phyloP scores from a whole-genome alignment of 2,888 invertebrate species.

The Cheilosia pagana region DNA sequence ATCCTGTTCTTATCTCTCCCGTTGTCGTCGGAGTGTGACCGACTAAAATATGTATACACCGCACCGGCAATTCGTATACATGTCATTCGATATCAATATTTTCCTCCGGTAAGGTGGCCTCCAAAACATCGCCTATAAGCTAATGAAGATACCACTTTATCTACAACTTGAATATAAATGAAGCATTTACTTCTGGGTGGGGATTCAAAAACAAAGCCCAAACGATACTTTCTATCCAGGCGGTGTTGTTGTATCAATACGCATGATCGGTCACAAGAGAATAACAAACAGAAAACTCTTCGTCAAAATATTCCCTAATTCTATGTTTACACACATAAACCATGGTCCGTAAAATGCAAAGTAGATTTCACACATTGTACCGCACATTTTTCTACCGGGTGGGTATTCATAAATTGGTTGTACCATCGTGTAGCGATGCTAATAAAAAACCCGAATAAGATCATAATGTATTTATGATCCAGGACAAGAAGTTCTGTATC shows the following conservation, averaged over 20 bases:
- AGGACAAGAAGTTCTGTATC: constrained; percentile 7
- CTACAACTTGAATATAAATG: constrained; percentile 40
- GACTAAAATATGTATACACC: background rate
- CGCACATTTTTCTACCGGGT: background rate
- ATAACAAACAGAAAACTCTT: constrained; percentile 9
- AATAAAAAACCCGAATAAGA: constrained; percentile 56
- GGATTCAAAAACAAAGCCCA: background rate
- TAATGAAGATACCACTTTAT: constrained; percentile 46
- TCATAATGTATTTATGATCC: constrained; percentile 64
- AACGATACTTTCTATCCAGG: constrained; percentile 2
- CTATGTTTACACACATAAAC: constrained; percentile 50
- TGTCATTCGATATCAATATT: constrained; percentile 31
- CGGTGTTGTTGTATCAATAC: background rate
- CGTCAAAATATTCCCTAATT: constrained; percentile 30
- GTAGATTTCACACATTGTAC: constrained; percentile 46
- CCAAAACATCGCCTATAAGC: background rate
- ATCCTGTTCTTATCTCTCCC: constrained; percentile 7
- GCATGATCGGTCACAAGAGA: constrained; percentile 9
- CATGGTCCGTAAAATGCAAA: constrained; percentile 65
- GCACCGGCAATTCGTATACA: constrained; percentile 16
- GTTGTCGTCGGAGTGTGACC: background rate
- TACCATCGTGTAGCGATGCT: constrained; percentile 43
- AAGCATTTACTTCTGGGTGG: constrained; percentile 47
- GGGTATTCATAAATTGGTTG: constrained; percentile 33
- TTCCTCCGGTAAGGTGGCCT: constrained; percentile 1